Evolutionary conservation across 2,113 vertebrate genomes (phyloP).

Genomic region (Strigops habroptila): DNA sequence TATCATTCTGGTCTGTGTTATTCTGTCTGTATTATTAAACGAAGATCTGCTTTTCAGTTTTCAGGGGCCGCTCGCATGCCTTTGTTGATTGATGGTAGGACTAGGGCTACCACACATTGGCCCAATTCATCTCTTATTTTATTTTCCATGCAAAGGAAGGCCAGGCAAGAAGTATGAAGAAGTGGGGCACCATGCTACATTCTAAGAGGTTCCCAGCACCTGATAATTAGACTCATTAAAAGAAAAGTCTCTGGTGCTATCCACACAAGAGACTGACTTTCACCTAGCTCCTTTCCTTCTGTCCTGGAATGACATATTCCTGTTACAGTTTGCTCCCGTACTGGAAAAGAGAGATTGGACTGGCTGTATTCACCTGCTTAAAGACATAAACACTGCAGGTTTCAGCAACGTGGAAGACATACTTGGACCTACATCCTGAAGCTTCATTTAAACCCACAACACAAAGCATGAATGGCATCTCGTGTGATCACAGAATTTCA

Average conservation of each 20-base stretch:
- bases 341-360: neutral
- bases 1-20: neutral
- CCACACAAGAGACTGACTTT: neutral
- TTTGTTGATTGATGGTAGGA: neutral
- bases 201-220: neutral
- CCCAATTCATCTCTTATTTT: neutral
- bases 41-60: neutral
- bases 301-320: neutral
- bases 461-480: neutral
- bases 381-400: neutral
- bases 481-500: fast-evolving
- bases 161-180: neutral
- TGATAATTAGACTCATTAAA: neutral
- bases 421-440: neutral
- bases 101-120: neutral
- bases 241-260: neutral
- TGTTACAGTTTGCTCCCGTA: neutral
- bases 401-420: neutral
- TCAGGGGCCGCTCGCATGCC: neutral
- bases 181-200: neutral
- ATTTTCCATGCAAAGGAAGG: neutral
- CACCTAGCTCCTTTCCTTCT: neutral
- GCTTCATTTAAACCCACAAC: neutral
- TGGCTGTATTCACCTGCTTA: neutral
- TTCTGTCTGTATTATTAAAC: neutral